Conservation (phyloP, 2,113 vertebrate genomes). For the Fukomys damarensis region DNA sequence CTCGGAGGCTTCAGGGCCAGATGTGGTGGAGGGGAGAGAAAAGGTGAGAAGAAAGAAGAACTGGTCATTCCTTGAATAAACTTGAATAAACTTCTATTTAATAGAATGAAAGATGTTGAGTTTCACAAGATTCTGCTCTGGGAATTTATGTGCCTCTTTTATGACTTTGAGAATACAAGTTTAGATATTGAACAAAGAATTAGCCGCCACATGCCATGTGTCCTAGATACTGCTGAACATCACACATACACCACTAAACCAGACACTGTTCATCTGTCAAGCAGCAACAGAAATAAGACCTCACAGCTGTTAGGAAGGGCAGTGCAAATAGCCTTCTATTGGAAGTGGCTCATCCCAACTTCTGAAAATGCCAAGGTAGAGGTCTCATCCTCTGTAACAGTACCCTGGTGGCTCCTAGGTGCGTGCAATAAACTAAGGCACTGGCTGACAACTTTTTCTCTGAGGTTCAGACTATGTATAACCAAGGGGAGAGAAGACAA, state of each 20-base stretch:
- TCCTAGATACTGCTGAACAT: not conserved
- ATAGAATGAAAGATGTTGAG: constrained; percentile 35
- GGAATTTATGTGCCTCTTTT: not conserved
- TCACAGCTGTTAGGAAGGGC: not conserved
- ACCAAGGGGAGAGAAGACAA: not conserved
- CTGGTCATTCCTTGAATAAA: constrained; percentile 83
- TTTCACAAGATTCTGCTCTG: not conserved
- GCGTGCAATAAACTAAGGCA: too few species aligned
- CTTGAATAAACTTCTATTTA: constrained; percentile 72
- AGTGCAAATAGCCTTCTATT: fast-evolving
- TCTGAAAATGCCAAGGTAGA: not conserved
- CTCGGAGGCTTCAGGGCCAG: not conserved
- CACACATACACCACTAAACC: not conserved
- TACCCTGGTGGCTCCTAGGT: not conserved
- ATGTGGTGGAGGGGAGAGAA: constrained; percentile 48
- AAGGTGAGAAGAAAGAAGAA: not conserved
- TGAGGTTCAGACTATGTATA: constrained; percentile 53
- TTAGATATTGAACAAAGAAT: not conserved
- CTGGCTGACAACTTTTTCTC: not conserved
- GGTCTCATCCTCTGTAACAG: fast-evolving
- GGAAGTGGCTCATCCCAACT: not conserved
- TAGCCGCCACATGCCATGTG: not conserved
- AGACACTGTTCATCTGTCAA: not conserved
- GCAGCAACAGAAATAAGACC: not conserved
- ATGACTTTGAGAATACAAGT: not conserved